phyloP scores from a whole-genome alignment of 2,888 invertebrate genomes.

The Villa cingulata region DNA sequence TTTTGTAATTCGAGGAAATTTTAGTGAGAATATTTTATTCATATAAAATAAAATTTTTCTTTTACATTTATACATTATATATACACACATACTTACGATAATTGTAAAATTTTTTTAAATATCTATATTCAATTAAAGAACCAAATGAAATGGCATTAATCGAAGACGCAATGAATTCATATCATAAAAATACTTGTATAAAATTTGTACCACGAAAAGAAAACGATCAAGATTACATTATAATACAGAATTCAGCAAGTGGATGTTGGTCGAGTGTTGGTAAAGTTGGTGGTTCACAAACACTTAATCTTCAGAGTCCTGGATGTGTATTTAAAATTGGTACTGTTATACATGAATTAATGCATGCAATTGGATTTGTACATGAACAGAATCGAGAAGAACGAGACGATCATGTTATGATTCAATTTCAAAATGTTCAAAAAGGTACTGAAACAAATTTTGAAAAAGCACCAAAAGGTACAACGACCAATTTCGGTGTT shows the following conservation, averaged over 20 bases:
- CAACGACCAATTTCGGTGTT: conserved; percentile 52
- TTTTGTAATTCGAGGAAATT: conserved; percentile 47
- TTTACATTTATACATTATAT: not conserved
- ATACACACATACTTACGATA: too few species aligned
- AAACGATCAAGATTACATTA: conserved; percentile 48
- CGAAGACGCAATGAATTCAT: conserved; percentile 52
- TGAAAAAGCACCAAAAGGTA: conserved; percentile 42
- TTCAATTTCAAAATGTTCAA: conserved; percentile 18
- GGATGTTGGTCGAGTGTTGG: conserved; percentile 69
- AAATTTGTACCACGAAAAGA: conserved; percentile 41
- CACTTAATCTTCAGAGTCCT: conserved; percentile 24
- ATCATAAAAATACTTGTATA: conserved; percentile 56
- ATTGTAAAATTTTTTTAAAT: too few species aligned
- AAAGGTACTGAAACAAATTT: conserved; percentile 52
- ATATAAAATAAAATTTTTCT: not conserved
- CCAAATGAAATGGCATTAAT: conserved; percentile 46
- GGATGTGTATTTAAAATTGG: conserved; percentile 49
- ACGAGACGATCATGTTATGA: conserved; percentile 46
- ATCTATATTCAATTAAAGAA: not conserved
- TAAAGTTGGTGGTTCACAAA: conserved; percentile 38
- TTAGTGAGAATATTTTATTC: conserved; percentile 37
- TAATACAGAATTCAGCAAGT: conserved; percentile 45
- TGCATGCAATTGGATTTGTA: conserved; percentile 59
- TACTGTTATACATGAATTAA: conserved; percentile 57
- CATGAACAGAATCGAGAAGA: conserved; percentile 65